These are phyloP conservation scores for Conomelus anceps DNA, from an alignment of 2,888 invertebrate genomes.

Conservation along the genomic window DNA sequence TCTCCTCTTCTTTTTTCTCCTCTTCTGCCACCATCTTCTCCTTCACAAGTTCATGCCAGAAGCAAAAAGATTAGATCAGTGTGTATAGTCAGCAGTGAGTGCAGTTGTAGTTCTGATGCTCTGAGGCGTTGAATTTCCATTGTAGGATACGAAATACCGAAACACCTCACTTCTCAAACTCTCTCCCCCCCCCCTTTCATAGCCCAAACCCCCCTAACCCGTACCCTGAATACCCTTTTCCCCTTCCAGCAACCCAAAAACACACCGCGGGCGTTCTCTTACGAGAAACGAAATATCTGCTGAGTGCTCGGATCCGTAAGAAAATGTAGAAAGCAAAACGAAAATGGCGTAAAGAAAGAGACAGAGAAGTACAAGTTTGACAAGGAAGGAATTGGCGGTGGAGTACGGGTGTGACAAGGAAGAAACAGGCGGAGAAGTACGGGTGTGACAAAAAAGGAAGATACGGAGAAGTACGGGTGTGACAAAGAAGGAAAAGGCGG, in stretches of 20 bases:
- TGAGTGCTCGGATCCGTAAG: not conserved
- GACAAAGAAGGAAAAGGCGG: not conserved
- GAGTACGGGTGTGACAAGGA: too few species aligned
- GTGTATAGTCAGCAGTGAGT: not conserved
- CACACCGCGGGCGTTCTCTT: not conserved
- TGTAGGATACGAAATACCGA: not conserved
- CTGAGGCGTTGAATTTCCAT: not conserved
- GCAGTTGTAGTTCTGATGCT: not conserved
- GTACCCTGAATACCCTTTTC: not conserved
- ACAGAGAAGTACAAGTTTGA: too few species aligned
- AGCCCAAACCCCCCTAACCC: too few species aligned
- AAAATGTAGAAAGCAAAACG: not conserved
- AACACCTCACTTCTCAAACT: not conserved
- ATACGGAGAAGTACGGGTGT: not conserved
- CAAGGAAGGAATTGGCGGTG: too few species aligned
- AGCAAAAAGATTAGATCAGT: too few species aligned
- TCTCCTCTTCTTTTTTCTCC: too few species aligned
- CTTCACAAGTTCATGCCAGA: too few species aligned
- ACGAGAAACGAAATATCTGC: not conserved
- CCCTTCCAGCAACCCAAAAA: not conserved
- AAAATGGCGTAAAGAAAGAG: not conserved
- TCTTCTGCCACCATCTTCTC: too few species aligned
- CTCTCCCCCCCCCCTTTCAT: too few species aligned
- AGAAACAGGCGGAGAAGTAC: too few species aligned
- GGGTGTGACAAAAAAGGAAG: not conserved